Base-by-base conservation (phyloP, 2,113 vertebrate species). In the Garra rufa region DNA sequence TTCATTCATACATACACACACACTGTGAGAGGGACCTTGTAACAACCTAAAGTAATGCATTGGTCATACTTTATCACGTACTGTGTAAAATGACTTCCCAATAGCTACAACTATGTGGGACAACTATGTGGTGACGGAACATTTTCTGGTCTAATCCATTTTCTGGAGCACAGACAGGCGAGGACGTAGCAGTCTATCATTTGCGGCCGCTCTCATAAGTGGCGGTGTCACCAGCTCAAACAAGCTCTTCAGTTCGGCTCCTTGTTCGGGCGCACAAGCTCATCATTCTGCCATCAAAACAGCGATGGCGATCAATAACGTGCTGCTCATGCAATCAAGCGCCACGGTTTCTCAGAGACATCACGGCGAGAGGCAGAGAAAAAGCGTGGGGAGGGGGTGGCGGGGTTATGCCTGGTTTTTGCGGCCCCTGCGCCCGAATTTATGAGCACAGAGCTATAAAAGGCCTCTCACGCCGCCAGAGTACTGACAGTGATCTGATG, bases 401-500 rank as follows among this genome's bases (percentile, higher is more conserved):
- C 1, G 24, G 73, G 73, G 13, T 26, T 73, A 73, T 73, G 43
- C 11, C 70, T 73, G 70, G 21, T 50, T 75, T 28, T 75, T 10
- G 26, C 28, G 4, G 46, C 73, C 73, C 73, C 24, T 75, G 73
- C 2, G 44, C 73, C 26, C 15, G 9, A 30, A 75, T 75, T 75
- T 75, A 75, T 75, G 46, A 75, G 24, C 73, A 50, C 24, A 50
- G 73, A 75, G 46, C 73, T 75, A 75, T 75, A 75, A 75, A 75
- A 75, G 73, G 73, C 95, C 95, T 95, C 95, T 94, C 94, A 95
- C 94, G 94, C 94, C 95, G 95, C 94, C 94, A 94, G 94, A 96
- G 94, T 94, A 94, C 93, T 97, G 97, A 98, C 97, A 99, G 93
- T 96, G 97, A 98, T 97, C 95, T 95, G 96, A 97, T 97, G 95